Evolutionary conservation across 2,888 invertebrate species (phyloP).

Genomic region (Pseudoips prasinana): DNA sequence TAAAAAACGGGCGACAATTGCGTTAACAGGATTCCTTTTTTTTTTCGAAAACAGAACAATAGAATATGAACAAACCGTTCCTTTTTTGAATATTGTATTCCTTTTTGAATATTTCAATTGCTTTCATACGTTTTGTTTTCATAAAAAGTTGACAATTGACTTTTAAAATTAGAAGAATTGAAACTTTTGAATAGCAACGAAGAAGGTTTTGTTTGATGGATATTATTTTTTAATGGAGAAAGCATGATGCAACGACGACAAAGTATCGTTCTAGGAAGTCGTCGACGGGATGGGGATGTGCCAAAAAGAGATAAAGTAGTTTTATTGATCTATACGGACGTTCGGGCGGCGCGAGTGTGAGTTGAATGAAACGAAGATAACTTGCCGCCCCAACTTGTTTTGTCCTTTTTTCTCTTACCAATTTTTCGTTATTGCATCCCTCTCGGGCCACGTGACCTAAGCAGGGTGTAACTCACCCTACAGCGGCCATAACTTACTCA

Average conservation of each 20-base stretch:
- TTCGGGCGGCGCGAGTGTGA: constrained; percentile 79
- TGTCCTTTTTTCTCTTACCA: constrained; percentile 51
- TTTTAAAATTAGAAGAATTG: constrained; percentile 17
- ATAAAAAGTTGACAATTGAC: constrained; percentile 12
- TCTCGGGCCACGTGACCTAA: constrained; percentile 79
- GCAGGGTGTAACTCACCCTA: constrained; percentile 83
- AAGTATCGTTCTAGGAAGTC: constrained; percentile 76
- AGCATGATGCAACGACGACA: constrained; percentile 53
- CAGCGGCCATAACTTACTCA: constrained; percentile 81
- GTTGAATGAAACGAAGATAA: constrained; percentile 83
- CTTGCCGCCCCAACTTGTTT: constrained; percentile 76
- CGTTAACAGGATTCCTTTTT: constrained; percentile 53
- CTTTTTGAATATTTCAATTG: constrained; percentile 43
- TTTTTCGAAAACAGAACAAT: constrained; percentile 40
- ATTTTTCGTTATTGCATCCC: constrained; percentile 58
- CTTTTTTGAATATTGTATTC: constrained; percentile 36
- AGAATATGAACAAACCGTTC: constrained; percentile 36
- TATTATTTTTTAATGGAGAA: constrained; percentile 46
- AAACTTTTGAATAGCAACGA: constrained; percentile 6
- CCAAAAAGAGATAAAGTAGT: constrained; percentile 84
- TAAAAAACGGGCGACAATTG: constrained; percentile 69
- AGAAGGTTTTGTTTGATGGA: constrained; percentile 26
- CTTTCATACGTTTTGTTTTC: constrained; percentile 23
- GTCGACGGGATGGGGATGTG: constrained; percentile 79
- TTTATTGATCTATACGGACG: constrained; percentile 83